phyloP scores from a whole-genome alignment of 2,888 invertebrate species.

The Chironomus riparius region DNA sequence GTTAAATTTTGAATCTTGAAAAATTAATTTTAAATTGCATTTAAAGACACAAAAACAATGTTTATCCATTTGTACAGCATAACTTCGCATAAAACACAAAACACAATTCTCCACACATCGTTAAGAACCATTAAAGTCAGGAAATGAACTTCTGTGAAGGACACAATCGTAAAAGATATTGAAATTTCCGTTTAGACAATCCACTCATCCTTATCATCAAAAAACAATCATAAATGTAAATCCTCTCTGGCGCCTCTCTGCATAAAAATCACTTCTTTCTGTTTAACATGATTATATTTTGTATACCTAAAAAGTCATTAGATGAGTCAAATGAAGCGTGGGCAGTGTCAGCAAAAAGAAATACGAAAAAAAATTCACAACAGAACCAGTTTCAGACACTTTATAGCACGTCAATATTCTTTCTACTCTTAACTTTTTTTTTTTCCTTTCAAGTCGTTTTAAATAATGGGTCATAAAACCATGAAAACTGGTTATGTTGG shows the following conservation, averaged over 20 bases:
- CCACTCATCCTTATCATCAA: too few relatives aligned
- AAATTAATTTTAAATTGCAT: too few relatives aligned
- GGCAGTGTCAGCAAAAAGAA: constrained; percentile 1
- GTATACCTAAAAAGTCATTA: neutral
- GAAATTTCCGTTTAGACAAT: neutral
- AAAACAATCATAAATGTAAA: too few relatives aligned
- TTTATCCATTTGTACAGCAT: too few relatives aligned
- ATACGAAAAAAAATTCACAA: neutral
- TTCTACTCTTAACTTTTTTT: constrained; percentile 20
- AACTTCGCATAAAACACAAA: too few relatives aligned
- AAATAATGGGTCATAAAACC: constrained; percentile 24
- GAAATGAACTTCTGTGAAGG: neutral
- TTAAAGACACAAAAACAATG: too few relatives aligned
- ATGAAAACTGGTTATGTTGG: constrained; percentile 19
- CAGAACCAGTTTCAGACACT: constrained; percentile 28
- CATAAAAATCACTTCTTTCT: too few relatives aligned
- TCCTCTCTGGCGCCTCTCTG: too few relatives aligned
- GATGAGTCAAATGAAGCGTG: constrained; percentile 1
- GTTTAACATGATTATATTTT: too few relatives aligned
- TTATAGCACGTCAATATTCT: constrained; percentile 35
- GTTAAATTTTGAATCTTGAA: too few relatives aligned
- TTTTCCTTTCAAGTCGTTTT: constrained; percentile 29
- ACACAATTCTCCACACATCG: too few relatives aligned
- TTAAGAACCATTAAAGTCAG: neutral
- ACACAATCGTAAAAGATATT: neutral